Percentiles rank a stretch among this genome's conserved stretches.
These are phyloP conservation scores for Rhineura floridana DNA, from an alignment of 2,113 vertebrate genomes.

Conservation along the genomic window DNA sequence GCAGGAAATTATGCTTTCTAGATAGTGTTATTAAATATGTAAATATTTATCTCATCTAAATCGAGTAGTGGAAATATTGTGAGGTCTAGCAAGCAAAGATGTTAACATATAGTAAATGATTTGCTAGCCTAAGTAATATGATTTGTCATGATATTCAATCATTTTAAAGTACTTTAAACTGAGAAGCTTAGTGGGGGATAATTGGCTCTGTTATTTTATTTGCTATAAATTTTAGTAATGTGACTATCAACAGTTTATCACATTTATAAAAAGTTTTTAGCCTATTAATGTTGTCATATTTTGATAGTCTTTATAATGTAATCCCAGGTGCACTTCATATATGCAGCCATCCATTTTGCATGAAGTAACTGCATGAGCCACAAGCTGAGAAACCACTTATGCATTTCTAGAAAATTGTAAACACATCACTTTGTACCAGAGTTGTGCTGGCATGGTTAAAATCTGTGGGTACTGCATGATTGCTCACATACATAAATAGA, in stretches of 20 bases:
- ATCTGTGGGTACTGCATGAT: too few relatives aligned
- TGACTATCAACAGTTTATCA: background rate
- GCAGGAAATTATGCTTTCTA: background rate
- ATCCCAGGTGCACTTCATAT: background rate
- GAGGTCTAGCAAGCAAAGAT: background rate
- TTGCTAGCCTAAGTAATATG: background rate
- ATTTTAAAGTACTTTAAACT: background rate
- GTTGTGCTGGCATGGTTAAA: background rate
- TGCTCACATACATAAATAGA: background rate
- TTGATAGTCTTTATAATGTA: background rate
- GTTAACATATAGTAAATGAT: background rate
- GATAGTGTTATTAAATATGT: background rate
- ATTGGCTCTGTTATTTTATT: background rate
- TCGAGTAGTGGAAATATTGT: background rate
- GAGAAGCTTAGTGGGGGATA: background rate
- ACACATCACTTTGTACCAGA: background rate
- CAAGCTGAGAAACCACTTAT: background rate
- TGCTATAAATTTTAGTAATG: background rate
- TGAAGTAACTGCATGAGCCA: background rate
- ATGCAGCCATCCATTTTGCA: background rate
- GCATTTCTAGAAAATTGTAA: too few relatives aligned
- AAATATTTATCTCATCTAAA: background rate
- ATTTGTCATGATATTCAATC: background rate
- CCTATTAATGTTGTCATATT: background rate
- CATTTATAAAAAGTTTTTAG: conserved; percentile 2